phyloP scores from a whole-genome alignment of 2,888 invertebrate species.

The Philopedon plagiatum region DNA sequence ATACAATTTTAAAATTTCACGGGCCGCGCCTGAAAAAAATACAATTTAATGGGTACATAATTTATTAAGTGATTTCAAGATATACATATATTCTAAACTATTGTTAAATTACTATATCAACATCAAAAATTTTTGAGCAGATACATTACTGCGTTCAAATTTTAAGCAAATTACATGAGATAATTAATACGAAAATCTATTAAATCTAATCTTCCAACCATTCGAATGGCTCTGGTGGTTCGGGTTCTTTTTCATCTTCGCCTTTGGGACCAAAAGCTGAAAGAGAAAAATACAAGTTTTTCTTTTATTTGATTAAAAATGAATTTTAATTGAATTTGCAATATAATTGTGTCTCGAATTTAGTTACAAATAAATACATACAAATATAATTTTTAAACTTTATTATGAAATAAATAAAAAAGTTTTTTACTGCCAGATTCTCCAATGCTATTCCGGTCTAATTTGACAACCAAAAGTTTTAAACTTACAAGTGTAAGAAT shows the following conservation, averaged over 20 bases:
- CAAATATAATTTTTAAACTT: no score
- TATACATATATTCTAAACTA: constrained; percentile 4
- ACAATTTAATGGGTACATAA: not conserved
- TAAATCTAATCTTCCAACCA: constrained; percentile 84
- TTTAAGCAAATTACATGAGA: not conserved
- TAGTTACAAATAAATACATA: no score
- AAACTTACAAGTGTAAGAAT: no score
- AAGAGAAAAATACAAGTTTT: constrained; percentile 52
- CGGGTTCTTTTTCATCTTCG: constrained; percentile 96
- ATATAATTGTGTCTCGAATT: no score
- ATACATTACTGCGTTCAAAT: not conserved
- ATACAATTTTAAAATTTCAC: no score
- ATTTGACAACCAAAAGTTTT: no score
- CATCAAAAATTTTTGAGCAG: not conserved
- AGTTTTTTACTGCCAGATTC: no score
- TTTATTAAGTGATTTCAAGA: constrained; percentile 13
- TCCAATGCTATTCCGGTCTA: no score
- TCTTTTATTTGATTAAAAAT: no score
- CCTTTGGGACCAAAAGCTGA: constrained; percentile 88
- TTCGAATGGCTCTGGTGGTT: constrained; percentile 98
- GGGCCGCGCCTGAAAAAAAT: no score
- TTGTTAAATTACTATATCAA: constrained; percentile 11
- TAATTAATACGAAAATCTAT: not conserved
- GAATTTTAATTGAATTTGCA: no score
- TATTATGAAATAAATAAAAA: no score